Conservation (phyloP, 2,888 invertebrate genomes). For the Apodemia duryi region DNA sequence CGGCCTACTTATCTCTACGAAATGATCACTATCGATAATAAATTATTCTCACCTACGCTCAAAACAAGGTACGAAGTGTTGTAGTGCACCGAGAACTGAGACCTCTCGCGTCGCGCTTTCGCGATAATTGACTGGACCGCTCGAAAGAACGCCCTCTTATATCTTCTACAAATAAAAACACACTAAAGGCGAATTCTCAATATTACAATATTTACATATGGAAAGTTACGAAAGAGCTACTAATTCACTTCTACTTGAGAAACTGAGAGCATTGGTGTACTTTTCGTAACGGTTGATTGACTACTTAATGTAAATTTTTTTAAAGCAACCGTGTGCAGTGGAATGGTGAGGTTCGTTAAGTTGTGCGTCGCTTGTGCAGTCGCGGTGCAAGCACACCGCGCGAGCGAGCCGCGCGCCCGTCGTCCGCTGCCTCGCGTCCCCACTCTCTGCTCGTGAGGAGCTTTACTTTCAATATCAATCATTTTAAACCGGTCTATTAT, state of each 20-base stretch:
- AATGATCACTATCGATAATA: conserved; percentile 77
- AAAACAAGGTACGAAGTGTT: conserved; percentile 72
- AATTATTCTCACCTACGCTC: conserved; percentile 74
- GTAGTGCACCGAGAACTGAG: conserved; percentile 39
- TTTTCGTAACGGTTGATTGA: conserved; percentile 64
- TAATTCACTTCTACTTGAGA: conserved; percentile 43
- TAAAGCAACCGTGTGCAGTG: conserved; percentile 70
- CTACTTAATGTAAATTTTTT: conserved; percentile 72
- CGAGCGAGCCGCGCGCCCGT: conserved; percentile 21
- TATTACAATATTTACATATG: conserved; percentile 73
- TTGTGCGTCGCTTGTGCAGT: conserved; percentile 63
- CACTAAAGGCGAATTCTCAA: conserved; percentile 65
- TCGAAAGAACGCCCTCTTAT: conserved; percentile 40
- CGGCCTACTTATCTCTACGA: conserved; percentile 76
- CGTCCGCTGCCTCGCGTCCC: conserved; percentile 23
- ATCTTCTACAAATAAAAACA: conserved; percentile 55
- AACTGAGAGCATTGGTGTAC: conserved; percentile 54
- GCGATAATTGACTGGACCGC: conserved; percentile 74
- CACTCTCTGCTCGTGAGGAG: background rate
- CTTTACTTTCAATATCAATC: background rate
- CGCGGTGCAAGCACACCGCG: conserved; percentile 25
- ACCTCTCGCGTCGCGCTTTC: conserved; percentile 48
- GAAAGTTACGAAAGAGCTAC: conserved; percentile 73
- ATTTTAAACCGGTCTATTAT: conserved; percentile 17
- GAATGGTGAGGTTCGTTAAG: conserved; percentile 59